Evolutionary conservation across 2,888 invertebrate genomes (phyloP).

Genomic region (Lamellibrachia satsuma): DNA sequence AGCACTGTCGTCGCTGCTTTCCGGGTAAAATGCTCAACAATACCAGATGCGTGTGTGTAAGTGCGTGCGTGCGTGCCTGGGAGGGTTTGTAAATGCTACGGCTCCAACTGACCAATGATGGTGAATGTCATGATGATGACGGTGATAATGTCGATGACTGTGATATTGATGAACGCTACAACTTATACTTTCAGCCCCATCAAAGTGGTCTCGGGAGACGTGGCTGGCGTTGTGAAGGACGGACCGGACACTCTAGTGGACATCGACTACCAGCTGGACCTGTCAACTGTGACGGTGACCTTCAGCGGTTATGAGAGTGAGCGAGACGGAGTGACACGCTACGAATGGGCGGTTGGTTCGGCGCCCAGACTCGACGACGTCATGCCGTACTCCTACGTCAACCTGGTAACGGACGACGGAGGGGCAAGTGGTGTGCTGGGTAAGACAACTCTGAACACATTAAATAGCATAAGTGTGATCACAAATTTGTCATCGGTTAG

Average conservation of each 20-base stretch:
- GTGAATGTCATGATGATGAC: too few relatives aligned
- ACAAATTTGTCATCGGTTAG: too few relatives aligned
- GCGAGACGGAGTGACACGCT: slow-evolving; percentile 44
- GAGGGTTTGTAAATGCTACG: too few relatives aligned
- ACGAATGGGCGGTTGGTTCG: slow-evolving; percentile 51
- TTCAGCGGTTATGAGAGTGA: slow-evolving; percentile 47
- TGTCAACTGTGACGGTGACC: slow-evolving; percentile 44
- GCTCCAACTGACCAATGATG: too few relatives aligned
- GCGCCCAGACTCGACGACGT: slow-evolving; percentile 45
- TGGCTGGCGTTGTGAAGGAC: slow-evolving; percentile 33
- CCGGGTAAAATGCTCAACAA: too few relatives aligned
- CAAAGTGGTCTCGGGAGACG: slow-evolving; percentile 40
- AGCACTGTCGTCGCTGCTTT: too few relatives aligned
- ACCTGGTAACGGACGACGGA: not conserved
- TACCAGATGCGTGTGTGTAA: too few relatives aligned
- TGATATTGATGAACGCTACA: too few relatives aligned
- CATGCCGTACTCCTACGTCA: slow-evolving; percentile 39
- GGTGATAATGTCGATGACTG: too few relatives aligned
- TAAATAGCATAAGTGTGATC: too few relatives aligned
- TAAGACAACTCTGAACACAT: not conserved
- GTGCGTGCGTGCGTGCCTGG: too few relatives aligned
- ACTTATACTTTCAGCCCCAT: slow-evolving; percentile 27
- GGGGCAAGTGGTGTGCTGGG: not conserved
- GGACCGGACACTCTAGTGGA: slow-evolving; percentile 37
- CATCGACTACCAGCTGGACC: slow-evolving; percentile 44